A percentile compares a stretch with the other conserved stretches of the same genome.
phyloP scores from a whole-genome alignment of 2,797 vertebrate genomes.

The Stomatorhinus walkeri region DNA sequence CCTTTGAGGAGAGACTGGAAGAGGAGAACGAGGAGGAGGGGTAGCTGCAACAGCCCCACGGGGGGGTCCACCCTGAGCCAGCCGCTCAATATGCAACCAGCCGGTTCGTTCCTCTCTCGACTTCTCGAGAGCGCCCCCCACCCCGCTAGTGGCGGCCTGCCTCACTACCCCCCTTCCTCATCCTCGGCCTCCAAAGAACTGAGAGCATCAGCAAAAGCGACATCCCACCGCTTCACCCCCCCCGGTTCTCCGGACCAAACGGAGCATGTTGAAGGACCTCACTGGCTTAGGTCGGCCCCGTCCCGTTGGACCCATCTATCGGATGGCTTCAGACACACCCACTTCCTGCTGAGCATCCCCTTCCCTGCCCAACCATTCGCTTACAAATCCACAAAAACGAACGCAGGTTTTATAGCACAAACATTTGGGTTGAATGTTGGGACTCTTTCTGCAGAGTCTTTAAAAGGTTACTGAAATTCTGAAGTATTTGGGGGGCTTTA shows the following conservation, averaged over 20 bases:
- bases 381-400: conserved; percentile 20
- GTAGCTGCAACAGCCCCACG: conserved; percentile 45
- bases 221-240: background rate
- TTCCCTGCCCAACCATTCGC: background rate
- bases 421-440: conserved; percentile 39
- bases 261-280: background rate
- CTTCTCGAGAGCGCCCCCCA: background rate
- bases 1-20: conserved; percentile 66
- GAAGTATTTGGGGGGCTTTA: conserved; percentile 16
- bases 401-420: conserved; percentile 50
- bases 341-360: background rate
- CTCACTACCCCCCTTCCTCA: conserved; percentile 21
- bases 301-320: conserved; percentile 18
- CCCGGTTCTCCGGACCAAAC: background rate
- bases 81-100: conserved; percentile 49
- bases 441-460: conserved; percentile 30
- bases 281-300: conserved; percentile 27
- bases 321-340: background rate
- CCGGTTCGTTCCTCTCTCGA: background rate
- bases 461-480: conserved; percentile 28
- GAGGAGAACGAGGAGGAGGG: conserved; percentile 81
- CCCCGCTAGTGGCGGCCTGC: conserved; percentile 7
- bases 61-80: conserved; percentile 32
- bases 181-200: background rate
- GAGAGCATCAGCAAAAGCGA: background rate